Conservation (phyloP, 2,113 vertebrate genomes). For the Labrus mixtus region DNA sequence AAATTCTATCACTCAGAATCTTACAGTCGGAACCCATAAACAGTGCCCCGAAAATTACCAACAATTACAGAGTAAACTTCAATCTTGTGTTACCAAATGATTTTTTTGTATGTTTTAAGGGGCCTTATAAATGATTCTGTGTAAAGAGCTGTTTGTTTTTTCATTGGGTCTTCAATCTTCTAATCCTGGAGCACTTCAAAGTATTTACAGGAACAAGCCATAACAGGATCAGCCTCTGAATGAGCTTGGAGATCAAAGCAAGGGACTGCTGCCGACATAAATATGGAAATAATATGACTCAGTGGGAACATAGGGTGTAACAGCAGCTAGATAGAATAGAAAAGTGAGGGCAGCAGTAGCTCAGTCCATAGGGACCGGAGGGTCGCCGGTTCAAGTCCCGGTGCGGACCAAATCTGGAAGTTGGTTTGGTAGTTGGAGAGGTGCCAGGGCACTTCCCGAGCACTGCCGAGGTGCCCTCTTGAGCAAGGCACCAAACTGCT, state of each 20-base stretch:
- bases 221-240: conserved; percentile 77
- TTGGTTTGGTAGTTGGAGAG: too few relatives aligned
- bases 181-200: conserved; percentile 77
- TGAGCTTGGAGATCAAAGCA: conserved; percentile 71
- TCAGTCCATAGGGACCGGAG: too few relatives aligned
- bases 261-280: conserved; percentile 70
- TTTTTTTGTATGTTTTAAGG: conserved; percentile 66
- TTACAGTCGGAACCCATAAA: conserved; percentile 72
- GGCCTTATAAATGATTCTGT: conserved; percentile 71
- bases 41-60: conserved; percentile 78
- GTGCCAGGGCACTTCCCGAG: too few relatives aligned
- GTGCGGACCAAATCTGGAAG: too few relatives aligned
- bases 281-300: conserved; percentile 80
- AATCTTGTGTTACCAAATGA: conserved; percentile 80
- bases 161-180: conserved; percentile 74
- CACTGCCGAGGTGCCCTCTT: too few relatives aligned
- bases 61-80: conserved; percentile 80
- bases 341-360: too few relatives aligned
- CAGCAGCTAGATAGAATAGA: conserved; percentile 36
- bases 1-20: conserved; percentile 75
- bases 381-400: too few relatives aligned
- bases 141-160: conserved; percentile 78
- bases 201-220: conserved; percentile 80
- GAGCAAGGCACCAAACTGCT: too few relatives aligned
- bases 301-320: conserved; percentile 72